These are phyloP conservation scores for Melanotus villosus DNA, from an alignment of 2,888 invertebrate genomes.

Conservation along the genomic window DNA sequence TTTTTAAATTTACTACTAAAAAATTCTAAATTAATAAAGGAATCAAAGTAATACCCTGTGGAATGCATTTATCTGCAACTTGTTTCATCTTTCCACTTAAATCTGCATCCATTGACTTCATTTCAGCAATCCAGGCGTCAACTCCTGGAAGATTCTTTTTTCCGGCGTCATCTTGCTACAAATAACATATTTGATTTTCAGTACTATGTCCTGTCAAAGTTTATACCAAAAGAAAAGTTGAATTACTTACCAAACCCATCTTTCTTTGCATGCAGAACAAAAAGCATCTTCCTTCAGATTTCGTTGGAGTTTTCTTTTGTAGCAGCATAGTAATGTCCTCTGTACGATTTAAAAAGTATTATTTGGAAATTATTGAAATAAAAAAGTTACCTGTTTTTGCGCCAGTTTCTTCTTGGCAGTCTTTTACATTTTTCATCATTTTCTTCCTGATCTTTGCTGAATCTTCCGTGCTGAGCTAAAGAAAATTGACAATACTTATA, in stretches of 20 bases:
- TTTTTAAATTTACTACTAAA: no score
- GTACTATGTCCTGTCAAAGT: not conserved
- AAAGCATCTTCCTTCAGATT: conserved; percentile 23
- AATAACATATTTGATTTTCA: not conserved
- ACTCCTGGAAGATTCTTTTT: conserved; percentile 36
- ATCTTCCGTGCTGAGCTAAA: not conserved
- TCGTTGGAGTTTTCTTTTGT: conserved; percentile 9
- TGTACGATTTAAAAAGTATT: no score
- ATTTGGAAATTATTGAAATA: no score
- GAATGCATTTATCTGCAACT: conserved; percentile 40
- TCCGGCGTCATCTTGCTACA: conserved; percentile 48
- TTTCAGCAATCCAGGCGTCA: conserved; percentile 28
- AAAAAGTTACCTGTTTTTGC: conserved; percentile 14
- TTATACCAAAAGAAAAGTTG: no score
- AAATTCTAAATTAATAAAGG: no score
- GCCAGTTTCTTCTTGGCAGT: conserved; percentile 4
- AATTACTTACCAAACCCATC: conserved; percentile 29
- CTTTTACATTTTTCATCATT: not conserved
- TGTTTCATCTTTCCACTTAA: conserved; percentile 42
- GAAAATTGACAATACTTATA: no score
- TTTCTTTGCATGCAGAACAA: conserved; percentile 22
- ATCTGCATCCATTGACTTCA: conserved; percentile 43
- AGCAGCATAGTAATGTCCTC: conserved; percentile 17
- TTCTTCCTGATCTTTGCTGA: not conserved
- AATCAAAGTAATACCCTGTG: conserved; percentile 9